A percentile compares a stretch with the other conserved stretches of the same genome.
Evolutionary conservation across 2,113 vertebrate species (phyloP).

Genomic region (Ammodytes dubius): DNA sequence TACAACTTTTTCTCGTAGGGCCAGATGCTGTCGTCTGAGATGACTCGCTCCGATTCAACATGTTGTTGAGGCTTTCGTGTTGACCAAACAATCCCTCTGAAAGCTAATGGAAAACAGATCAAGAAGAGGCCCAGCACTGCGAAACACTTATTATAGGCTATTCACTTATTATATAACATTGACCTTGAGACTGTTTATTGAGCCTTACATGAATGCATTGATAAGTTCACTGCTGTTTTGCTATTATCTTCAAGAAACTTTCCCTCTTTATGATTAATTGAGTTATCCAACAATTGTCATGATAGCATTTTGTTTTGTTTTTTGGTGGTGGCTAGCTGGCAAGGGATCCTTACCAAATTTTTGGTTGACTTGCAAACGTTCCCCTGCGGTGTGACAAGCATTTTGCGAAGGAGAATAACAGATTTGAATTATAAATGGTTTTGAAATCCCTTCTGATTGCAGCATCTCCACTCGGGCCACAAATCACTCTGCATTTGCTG

Average conservation of each 20-base stretch:
- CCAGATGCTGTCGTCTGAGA: conserved; percentile 35
- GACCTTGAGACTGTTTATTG: conserved; percentile 37
- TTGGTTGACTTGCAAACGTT: neutral
- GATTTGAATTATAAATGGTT: conserved; percentile 33
- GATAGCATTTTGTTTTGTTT: conserved; percentile 14
- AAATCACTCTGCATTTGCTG: conserved; percentile 39
- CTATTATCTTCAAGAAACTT: conserved; percentile 1
- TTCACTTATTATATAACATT: conserved; percentile 16
- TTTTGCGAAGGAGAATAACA: conserved; percentile 57
- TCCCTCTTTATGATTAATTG: conserved; percentile 45
- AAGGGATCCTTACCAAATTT: conserved; percentile 24
- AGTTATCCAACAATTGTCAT: conserved; percentile 33
- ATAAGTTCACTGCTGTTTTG: conserved; percentile 20
- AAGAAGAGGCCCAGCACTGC: conserved; percentile 8
- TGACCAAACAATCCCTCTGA: conserved; percentile 55
- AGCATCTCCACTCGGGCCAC: conserved; percentile 36
- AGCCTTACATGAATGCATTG: conserved; percentile 27
- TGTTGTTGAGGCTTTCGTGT: conserved; percentile 4
- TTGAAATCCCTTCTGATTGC: conserved; percentile 51
- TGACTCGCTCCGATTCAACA: neutral
- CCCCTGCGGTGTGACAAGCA: conserved; percentile 1
- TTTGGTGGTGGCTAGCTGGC: neutral
- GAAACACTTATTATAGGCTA: neutral
- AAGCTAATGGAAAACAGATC: conserved; percentile 68
- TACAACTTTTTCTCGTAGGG: neutral